A percentile compares a stretch with the other conserved stretches of the same genome.
These are phyloP conservation scores for Ceratina australensis DNA, from an alignment of 1,140 invertebrate species.

Conservation along the genomic window DNA sequence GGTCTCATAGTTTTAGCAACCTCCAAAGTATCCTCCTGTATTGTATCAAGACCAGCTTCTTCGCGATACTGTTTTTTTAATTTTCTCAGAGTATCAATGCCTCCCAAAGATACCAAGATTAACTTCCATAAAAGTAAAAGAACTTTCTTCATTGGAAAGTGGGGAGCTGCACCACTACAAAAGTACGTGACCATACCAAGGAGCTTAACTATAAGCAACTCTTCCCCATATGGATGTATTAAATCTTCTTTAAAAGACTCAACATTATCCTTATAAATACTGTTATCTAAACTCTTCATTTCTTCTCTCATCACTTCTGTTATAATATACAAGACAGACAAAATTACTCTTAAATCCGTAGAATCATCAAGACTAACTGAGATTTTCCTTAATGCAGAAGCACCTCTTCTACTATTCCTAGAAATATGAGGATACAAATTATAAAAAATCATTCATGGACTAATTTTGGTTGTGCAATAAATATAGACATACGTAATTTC, in stretches of 20 bases:
- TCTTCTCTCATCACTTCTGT: slow-evolving; percentile 93
- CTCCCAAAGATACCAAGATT: slow-evolving; percentile 93
- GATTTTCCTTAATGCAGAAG: slow-evolving; percentile 90
- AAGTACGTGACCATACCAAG: slow-evolving; percentile 96
- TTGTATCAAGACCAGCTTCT: slow-evolving; percentile 85
- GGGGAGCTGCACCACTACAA: slow-evolving; percentile 95
- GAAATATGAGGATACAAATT: slow-evolving; percentile 52
- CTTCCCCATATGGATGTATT: slow-evolving; percentile 83
- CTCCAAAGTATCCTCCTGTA: slow-evolving; percentile 96
- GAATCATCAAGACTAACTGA: slow-evolving; percentile 95
- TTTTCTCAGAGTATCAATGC: slow-evolving; percentile 89
- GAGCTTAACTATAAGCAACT: slow-evolving; percentile 92
- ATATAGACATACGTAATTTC: slow-evolving; percentile 90
- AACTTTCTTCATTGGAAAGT: slow-evolving; percentile 99
- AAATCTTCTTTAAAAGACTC: slow-evolving; percentile 91
- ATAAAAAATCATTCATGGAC: background rate
- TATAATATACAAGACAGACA: slow-evolving; percentile 96
- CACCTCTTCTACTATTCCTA: slow-evolving; percentile 86
- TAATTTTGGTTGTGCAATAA: background rate
- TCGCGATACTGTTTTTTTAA: slow-evolving; percentile 87
- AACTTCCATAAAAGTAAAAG: slow-evolving; percentile 98
- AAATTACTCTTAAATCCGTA: slow-evolving; percentile 92
- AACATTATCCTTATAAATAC: slow-evolving; percentile 86
- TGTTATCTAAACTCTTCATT: slow-evolving; percentile 81
- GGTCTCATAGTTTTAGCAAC: slow-evolving; percentile 95